These are phyloP conservation scores for Motacilla tschutschensis DNA, from an alignment of 2,113 vertebrate genomes.

Conservation along the genomic window DNA sequence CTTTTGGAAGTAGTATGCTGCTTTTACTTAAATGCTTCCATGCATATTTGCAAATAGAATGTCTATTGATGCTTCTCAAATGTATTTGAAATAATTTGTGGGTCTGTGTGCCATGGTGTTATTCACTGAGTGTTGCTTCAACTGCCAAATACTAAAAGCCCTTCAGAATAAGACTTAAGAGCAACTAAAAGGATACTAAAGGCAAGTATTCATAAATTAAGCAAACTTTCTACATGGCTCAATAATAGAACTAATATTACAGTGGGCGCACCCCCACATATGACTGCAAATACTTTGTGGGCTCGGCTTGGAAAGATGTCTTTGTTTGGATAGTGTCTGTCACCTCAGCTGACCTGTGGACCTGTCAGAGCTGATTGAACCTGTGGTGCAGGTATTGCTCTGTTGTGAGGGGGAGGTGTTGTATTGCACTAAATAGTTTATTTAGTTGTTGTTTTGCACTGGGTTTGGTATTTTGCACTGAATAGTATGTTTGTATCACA, in stretches of 20 bases:
- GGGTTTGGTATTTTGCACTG: too few species aligned
- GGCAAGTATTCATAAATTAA: background rate
- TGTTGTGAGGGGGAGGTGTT: too few species aligned
- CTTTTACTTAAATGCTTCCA: background rate
- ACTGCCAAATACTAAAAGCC: background rate
- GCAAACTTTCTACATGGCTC: background rate
- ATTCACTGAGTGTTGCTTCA: background rate
- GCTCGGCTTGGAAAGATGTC: background rate
- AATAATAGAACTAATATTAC: background rate
- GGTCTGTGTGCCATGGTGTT: background rate
- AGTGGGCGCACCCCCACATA: rapidly evolving
- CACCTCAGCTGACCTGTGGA: background rate
- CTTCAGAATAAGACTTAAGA: background rate
- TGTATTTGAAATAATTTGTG: background rate
- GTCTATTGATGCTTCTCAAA: background rate
- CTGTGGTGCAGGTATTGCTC: background rate
- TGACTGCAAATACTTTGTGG: background rate
- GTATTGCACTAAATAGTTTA: too few species aligned
- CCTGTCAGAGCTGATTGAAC: background rate
- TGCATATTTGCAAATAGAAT: background rate
- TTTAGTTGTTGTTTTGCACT: too few species aligned
- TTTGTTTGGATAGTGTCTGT: background rate
- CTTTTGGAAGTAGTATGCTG: background rate
- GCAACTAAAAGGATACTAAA: background rate
- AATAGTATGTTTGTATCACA: too few species aligned